phyloP scores from a whole-genome alignment of 2,888 invertebrate genomes.

The Lasioglossum morio region DNA sequence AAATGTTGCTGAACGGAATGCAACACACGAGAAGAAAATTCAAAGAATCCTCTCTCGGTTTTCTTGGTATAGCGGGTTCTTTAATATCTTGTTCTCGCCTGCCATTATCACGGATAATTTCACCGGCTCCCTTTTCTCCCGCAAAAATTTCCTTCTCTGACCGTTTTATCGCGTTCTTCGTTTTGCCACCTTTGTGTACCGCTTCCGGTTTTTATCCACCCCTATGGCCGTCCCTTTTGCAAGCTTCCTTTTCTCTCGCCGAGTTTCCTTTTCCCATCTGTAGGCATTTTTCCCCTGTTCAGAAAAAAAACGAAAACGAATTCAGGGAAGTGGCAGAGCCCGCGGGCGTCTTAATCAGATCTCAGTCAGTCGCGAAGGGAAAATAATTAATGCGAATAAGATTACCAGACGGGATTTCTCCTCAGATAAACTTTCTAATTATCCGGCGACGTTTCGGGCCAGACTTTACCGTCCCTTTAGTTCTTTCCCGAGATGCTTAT shows the following conservation, averaged over 20 bases:
- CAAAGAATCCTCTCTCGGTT: not conserved
- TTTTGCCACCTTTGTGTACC: conserved; percentile 8
- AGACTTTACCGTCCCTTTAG: conserved; percentile 33
- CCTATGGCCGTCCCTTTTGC: not conserved
- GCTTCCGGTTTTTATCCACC: conserved; percentile 7
- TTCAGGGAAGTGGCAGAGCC: not conserved
- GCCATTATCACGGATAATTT: conserved; percentile 42
- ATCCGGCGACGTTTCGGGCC: conserved; percentile 62
- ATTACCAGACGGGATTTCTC: conserved; percentile 69
- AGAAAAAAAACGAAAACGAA: not conserved
- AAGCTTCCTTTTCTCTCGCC: not conserved
- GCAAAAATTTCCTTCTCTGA: conserved; percentile 17
- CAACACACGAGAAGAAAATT: not conserved
- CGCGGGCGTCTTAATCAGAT: conserved; percentile 63
- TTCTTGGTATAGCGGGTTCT: not conserved
- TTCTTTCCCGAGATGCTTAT: conserved; percentile 49
- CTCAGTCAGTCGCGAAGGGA: conserved; percentile 44
- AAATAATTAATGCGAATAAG: conserved; percentile 77
- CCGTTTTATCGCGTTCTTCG: conserved; percentile 33
- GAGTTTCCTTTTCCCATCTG: conserved; percentile 54
- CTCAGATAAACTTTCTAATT: conserved; percentile 77
- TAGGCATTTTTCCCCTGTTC: conserved; percentile 42
- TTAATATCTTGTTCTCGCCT: not conserved
- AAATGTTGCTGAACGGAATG: not conserved
- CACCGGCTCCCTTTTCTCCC: not conserved